phyloP scores from a whole-genome alignment of 2,113 vertebrate genomes.

The Scatophagus argus region DNA sequence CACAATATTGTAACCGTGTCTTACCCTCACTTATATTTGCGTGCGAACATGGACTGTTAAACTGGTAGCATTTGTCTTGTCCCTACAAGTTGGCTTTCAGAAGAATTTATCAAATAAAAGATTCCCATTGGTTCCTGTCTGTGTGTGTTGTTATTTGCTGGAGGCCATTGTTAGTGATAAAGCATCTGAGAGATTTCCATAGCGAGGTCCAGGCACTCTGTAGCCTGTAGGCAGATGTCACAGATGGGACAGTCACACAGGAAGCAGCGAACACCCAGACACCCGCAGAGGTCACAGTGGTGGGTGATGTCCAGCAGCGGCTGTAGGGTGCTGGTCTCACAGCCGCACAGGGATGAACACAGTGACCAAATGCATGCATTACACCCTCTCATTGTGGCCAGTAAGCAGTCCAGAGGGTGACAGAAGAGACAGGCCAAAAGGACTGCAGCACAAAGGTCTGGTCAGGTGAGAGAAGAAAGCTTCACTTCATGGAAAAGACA shows the following conservation, averaged over 20 bases:
- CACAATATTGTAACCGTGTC: conserved; percentile 31
- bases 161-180: conserved; percentile 69
- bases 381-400: conserved; percentile 68
- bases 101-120: conserved; percentile 72
- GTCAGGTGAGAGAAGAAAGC: neutral
- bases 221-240: conserved; percentile 76
- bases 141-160: conserved; percentile 21
- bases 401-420: conserved; percentile 78
- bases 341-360: conserved; percentile 73
- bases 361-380: conserved; percentile 60
- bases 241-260: conserved; percentile 68
- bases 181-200: conserved; percentile 85
- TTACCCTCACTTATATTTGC: conserved; percentile 25
- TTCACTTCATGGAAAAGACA: neutral
- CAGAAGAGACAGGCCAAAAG: conserved; percentile 84
- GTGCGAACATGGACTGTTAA: conserved; percentile 65
- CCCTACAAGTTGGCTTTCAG: conserved; percentile 51
- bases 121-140: conserved; percentile 22
- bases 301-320: conserved; percentile 63
- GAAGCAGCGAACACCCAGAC: conserved; percentile 46
- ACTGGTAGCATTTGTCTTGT: conserved; percentile 45
- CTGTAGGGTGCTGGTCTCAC: conserved; percentile 62
- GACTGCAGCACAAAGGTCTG: conserved; percentile 81
- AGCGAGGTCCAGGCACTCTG: conserved; percentile 83
- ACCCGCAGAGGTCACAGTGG: conserved; percentile 55